These are phyloP conservation scores for Ephestia elutella DNA, from an alignment of 1,140 invertebrate genomes.

Conservation along the genomic window DNA sequence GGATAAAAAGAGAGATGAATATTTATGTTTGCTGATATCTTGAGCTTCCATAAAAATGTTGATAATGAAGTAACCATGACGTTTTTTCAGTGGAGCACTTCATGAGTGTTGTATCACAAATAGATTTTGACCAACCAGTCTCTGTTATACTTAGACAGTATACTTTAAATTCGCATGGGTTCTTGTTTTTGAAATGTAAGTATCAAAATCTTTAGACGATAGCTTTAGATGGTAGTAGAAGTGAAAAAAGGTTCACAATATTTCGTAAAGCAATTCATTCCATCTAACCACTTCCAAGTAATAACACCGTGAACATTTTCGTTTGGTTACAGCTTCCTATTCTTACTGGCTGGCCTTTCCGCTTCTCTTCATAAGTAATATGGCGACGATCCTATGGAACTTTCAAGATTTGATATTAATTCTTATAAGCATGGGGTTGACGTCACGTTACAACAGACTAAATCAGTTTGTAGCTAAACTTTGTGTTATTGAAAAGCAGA, in stretches of 20 bases:
- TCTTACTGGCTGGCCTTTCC: constrained; percentile 30
- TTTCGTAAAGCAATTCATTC: no score
- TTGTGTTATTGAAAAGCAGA: constrained; percentile 37
- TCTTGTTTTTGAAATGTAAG: constrained; percentile 43
- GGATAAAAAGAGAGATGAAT: no score
- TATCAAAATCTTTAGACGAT: constrained; percentile 8
- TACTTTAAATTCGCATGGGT: constrained; percentile 44
- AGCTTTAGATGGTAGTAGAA: no score
- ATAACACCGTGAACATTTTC: no score
- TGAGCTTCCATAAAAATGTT: no score
- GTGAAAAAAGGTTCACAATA: no score
- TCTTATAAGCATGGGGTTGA: constrained; percentile 76
- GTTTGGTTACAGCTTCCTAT: constrained; percentile 36
- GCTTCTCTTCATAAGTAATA: constrained; percentile 69
- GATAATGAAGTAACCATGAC: background rate
- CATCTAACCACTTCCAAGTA: no score
- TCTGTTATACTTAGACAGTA: constrained; percentile 32
- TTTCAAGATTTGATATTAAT: constrained; percentile 81
- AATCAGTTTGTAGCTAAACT: constrained; percentile 60
- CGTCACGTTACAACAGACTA: constrained; percentile 77
- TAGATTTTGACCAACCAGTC: constrained; percentile 32
- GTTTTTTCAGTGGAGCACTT: constrained; percentile 47
- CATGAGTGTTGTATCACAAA: constrained; percentile 30
- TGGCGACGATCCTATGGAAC: constrained; percentile 81
- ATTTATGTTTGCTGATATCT: no score